phyloP scores from a whole-genome alignment of 2,113 vertebrate species.

The Perccottus glenii region DNA sequence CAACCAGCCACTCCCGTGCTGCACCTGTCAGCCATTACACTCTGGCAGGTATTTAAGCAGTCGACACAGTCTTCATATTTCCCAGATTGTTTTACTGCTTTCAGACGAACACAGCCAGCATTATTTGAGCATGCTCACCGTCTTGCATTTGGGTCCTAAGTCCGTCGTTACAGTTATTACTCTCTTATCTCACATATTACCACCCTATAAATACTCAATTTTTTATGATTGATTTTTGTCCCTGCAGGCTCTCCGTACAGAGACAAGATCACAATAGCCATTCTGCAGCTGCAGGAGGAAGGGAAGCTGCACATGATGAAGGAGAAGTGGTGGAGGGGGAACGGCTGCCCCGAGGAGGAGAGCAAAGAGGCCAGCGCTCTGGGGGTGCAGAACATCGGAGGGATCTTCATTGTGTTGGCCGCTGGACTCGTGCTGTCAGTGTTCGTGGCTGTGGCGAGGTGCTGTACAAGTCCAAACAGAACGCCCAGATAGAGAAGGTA shows the following conservation, averaged over 20 bases:
- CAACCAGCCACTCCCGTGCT: too few species aligned
- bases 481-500: conserved; percentile 98
- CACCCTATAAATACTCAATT: background rate
- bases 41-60: too few species aligned
- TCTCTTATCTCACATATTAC: background rate
- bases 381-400: conserved; percentile 97
- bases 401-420: conserved; percentile 97
- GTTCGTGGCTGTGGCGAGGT: conserved; percentile 98
- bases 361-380: conserved; percentile 98
- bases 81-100: too few species aligned
- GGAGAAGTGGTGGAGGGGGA: conserved; percentile 98
- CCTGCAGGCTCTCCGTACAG: conserved; percentile 91
- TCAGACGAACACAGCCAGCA: too few species aligned
- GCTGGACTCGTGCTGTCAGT: conserved; percentile 96
- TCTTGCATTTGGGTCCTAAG: too few species aligned
- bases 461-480: conserved; percentile 98
- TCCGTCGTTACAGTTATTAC: too few species aligned
- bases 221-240: conserved; percentile 13
- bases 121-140: too few species aligned
- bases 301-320: conserved; percentile 99
- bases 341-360: conserved; percentile 97
- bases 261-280: conserved; percentile 98
- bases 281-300: conserved; percentile 97
- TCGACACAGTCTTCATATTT: too few species aligned
- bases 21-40: too few species aligned